A percentile compares a stretch with the other conserved stretches of the same genome.
phyloP scores from a whole-genome alignment of 2,113 vertebrate species.

The Myotis lucifugus region DNA sequence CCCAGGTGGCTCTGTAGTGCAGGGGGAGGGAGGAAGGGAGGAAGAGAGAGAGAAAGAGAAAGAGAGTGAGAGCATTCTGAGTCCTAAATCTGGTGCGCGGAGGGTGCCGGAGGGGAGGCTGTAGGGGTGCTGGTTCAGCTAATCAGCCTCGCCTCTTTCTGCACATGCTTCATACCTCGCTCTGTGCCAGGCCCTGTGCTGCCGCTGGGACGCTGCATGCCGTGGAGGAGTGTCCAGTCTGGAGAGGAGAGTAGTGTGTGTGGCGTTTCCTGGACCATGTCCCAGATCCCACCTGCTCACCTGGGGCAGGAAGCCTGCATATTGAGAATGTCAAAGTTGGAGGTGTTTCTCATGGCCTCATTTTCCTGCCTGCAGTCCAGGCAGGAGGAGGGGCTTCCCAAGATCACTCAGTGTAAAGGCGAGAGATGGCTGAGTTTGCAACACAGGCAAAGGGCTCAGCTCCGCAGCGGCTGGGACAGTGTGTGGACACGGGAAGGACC shows the following conservation, averaged over 20 bases:
- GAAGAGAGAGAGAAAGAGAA: background rate
- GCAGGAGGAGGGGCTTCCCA: too few species aligned
- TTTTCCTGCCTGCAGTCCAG: background rate
- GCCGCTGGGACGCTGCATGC: background rate
- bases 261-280: rapidly evolving
- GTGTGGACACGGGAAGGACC: background rate
- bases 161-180: rapidly evolving
- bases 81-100: background rate
- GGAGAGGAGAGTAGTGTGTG: background rate
- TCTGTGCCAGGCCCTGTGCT: background rate
- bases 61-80: background rate
- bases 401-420: background rate
- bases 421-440: background rate
- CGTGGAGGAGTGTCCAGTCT: background rate
- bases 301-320: rapidly evolving
- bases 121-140: rapidly evolving
- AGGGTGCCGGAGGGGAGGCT: rapidly evolving
- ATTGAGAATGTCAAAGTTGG: background rate
- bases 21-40: too few species aligned
- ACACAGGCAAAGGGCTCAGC: background rate
- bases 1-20: background rate
- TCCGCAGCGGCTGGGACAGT: background rate
- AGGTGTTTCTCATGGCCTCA: background rate
- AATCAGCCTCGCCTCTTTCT: background rate
- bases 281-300: background rate